Evolutionary conservation across 2,888 invertebrate species (phyloP).

Genomic region (Lithophane socia): DNA sequence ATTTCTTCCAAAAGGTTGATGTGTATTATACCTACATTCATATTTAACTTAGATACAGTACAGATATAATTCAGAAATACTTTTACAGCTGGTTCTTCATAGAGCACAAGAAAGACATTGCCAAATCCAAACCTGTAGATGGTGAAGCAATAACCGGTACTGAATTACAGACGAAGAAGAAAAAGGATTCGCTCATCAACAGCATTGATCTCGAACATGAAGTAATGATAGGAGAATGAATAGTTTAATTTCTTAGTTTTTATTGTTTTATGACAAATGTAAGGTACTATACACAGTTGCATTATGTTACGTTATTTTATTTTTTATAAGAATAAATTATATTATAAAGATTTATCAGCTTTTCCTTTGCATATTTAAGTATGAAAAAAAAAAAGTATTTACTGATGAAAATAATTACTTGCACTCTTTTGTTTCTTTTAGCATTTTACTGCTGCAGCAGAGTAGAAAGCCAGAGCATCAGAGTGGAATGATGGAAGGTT

Average conservation of each 20-base stretch:
- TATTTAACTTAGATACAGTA: not conserved
- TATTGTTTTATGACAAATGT: not conserved
- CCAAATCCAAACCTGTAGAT: constrained; percentile 29
- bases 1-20: not conserved
- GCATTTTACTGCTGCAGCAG: too few species aligned
- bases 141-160: constrained; percentile 1
- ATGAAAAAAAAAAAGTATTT: too few species aligned
- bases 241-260: too few species aligned
- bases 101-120: constrained; percentile 69
- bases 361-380: not conserved
- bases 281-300: too few species aligned
- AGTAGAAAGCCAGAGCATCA: too few species aligned
- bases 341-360: not conserved
- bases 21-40: not conserved
- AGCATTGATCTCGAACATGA: constrained; percentile 65
- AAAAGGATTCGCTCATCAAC: constrained; percentile 54
- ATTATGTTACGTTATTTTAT: constrained; percentile 13
- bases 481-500: too few species aligned
- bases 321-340: constrained; percentile 10
- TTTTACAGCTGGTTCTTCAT: constrained; percentile 81
- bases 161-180: constrained; percentile 43
- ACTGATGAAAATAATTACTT: too few species aligned
- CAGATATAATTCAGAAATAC: not conserved
- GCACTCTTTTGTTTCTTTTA: too few species aligned
- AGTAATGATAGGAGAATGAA: constrained; percentile 55